Conservation (phyloP, 2,888 invertebrate genomes). For the Lottia scabra region DNA sequence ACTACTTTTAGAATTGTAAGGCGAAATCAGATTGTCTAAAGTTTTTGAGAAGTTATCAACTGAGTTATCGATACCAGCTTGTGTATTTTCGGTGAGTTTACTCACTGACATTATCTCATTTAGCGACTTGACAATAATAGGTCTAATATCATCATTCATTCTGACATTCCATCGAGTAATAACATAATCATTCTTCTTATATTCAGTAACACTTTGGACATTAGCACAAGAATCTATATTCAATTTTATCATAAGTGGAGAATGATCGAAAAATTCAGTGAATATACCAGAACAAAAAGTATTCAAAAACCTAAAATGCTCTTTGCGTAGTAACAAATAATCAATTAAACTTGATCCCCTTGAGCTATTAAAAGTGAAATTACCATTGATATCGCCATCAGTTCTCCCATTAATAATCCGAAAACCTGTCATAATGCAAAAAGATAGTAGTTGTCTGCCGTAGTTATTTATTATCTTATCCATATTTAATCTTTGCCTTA, state of each 20-base stretch:
- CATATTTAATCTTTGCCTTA: neutral
- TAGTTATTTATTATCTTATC: neutral
- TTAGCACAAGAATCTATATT: neutral
- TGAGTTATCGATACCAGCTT: neutral
- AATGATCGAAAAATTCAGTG: neutral
- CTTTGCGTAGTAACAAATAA: neutral
- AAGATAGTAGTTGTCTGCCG: neutral
- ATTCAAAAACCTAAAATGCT: neutral
- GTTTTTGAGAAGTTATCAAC: neutral
- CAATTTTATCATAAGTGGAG: neutral
- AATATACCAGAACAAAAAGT: neutral
- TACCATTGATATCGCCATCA: neutral
- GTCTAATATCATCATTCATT: neutral
- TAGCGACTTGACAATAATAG: neutral
- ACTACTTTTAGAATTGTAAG: neutral
- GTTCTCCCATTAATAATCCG: neutral
- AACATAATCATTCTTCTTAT: neutral
- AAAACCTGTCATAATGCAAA: neutral
- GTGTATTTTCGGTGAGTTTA: neutral
- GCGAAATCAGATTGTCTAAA: neutral
- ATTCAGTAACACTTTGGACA: neutral
- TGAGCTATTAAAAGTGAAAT: neutral
- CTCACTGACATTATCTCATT: neutral
- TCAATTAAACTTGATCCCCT: neutral
- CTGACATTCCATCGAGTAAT: neutral